Evolutionary conservation across 2,113 vertebrate genomes (phyloP), one percentile per base, ranked within the genome.

Genomic region (Aix galericulata): DNA sequence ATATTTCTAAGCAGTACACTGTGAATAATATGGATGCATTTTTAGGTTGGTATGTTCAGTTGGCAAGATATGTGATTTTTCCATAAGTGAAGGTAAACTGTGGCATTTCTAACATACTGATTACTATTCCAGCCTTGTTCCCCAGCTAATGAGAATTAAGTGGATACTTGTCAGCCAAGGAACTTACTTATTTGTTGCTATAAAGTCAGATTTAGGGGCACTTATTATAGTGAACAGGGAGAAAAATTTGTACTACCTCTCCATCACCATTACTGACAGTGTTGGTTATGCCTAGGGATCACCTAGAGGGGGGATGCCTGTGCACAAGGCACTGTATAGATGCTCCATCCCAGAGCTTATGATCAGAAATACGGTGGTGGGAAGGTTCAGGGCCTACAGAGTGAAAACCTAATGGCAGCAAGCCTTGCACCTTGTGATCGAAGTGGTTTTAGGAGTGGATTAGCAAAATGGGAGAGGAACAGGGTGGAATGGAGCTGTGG

Each of bases 1-100:
- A 77, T 91, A 66, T 95, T 91, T 93, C 92, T 91, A 95, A 77
- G 94, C 94, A 95, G 92, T 89, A 77, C 64, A 44, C 69, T 76
- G 73, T 86, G 93, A 86, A 95, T 95, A 94, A 86, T 91, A 91
- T 73, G 59, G 66, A 91, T 84, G 58, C 67, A 71, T 94, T 97
- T 95, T 96, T 96, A 95, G 48, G 80, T 94, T 97, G 74, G 64
- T 93, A 90, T 96, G 95, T 96, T 97, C 94, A 93, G 82, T 96
- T 95, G 94, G 95, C 92, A 94, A 96, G 92, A 93, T 86, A 77
- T 36, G 55, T 82, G 58, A 71, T 92, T 95, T 96, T 97, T 91
- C 92, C 79, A 64, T 95, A 94, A 97, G 62, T 4, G 20, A 94
- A 97, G 91, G 93, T 91, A 97, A 95, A 94, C 67, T 63, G 38